A percentile compares a stretch with the other conserved stretches of the same genome.
phyloP scores from a whole-genome alignment of 2,113 vertebrate genomes.

The Phyllopteryx taeniolatus region DNA sequence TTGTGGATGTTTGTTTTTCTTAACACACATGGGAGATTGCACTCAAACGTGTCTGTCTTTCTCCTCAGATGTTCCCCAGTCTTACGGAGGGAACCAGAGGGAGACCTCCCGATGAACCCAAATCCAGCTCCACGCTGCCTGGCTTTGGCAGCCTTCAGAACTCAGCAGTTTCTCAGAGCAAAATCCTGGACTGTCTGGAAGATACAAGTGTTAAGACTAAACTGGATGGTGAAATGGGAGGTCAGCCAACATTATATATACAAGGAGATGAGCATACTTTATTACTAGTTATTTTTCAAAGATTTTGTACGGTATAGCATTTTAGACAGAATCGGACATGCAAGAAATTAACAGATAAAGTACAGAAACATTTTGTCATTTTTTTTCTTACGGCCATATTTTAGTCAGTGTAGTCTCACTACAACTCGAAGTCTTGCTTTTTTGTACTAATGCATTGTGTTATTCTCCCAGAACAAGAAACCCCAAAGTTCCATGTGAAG shows the following conservation, averaged over 20 bases:
- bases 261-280: conserved; percentile 15
- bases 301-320: not conserved
- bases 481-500: no score
- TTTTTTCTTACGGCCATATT: not conserved
- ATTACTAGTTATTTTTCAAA: not conserved
- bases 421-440: not conserved
- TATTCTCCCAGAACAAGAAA: conserved; percentile 21
- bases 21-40: conserved; percentile 34
- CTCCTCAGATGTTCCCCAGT: conserved; percentile 2
- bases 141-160: conserved; percentile 12
- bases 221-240: conserved; percentile 41
- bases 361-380: not conserved
- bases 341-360: conserved; percentile 4
- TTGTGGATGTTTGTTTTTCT: not conserved
- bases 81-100: conserved; percentile 36
- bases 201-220: conserved; percentile 30
- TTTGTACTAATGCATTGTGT: not conserved
- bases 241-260: conserved; percentile 45
- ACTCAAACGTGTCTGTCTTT: conserved; percentile 6
- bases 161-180: conserved; percentile 3
- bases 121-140: conserved; percentile 4
- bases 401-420: not conserved
- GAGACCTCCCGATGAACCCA: conserved; percentile 36
- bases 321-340: not conserved
- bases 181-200: conserved; percentile 13